These are phyloP conservation scores for Anguilla rostrata DNA, from an alignment of 2,113 vertebrate genomes.

Conservation along the genomic window DNA sequence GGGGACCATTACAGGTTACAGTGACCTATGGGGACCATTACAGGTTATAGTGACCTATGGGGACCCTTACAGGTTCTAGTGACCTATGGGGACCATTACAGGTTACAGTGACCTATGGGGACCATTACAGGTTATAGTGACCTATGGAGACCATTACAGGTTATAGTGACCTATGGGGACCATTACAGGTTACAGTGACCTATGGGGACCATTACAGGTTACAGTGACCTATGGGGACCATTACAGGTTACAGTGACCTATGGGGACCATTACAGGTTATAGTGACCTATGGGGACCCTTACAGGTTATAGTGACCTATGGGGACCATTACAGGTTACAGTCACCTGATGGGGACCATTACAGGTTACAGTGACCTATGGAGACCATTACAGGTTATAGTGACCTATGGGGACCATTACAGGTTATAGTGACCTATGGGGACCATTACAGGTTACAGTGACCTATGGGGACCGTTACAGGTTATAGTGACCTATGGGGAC, in stretches of 20 bases:
- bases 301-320: conserved; percentile 59
- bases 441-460: conserved; percentile 86
- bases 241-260: conserved; percentile 47
- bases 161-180: conserved; percentile 86
- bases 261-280: conserved; percentile 81
- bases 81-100: too few relatives aligned
- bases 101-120: conserved; percentile 49
- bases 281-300: conserved; percentile 74
- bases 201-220: conserved; percentile 76
- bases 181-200: conserved; percentile 86
- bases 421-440: conserved; percentile 86
- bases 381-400: conserved; percentile 92
- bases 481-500: conserved; percentile 79
- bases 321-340: too few relatives aligned
- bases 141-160: conserved; percentile 78
- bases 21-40: too few relatives aligned
- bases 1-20: too few relatives aligned
- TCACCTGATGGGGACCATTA: too few relatives aligned
- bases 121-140: too few relatives aligned
- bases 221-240: too few relatives aligned
- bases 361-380: too few relatives aligned
- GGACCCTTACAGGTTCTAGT: too few relatives aligned
- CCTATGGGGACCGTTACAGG: conserved; percentile 73
- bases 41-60: too few relatives aligned
- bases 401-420: conserved; percentile 80